These are phyloP conservation scores for Seira musarum DNA, from an alignment of 2,888 invertebrate genomes.

Conservation along the genomic window DNA sequence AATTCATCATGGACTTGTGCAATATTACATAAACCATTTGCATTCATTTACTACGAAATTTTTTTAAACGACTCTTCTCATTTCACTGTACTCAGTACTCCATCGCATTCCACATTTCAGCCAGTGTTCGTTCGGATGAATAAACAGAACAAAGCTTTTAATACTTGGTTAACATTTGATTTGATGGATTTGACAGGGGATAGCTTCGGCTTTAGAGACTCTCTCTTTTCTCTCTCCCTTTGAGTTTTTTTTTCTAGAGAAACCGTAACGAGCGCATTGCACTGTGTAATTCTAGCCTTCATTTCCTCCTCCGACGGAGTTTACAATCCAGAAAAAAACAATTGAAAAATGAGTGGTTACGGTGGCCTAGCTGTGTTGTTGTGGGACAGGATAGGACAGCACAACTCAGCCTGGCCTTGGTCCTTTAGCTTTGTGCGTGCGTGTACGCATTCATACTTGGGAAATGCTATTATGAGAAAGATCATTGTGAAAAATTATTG, in stretches of 20 bases:
- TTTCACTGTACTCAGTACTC: not conserved
- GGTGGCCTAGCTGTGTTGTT: slow-evolving; percentile 16
- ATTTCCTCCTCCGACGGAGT: slow-evolving; percentile 43
- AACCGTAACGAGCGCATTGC: slow-evolving; percentile 17
- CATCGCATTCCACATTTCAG: not conserved
- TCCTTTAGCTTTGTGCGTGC: slow-evolving; percentile 1
- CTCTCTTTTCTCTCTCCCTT: not conserved
- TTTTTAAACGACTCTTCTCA: slow-evolving; percentile 13
- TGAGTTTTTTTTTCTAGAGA: slow-evolving; percentile 1
- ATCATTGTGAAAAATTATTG: slow-evolving; percentile 21
- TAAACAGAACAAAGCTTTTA: slow-evolving; percentile 7
- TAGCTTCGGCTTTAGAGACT: not conserved
- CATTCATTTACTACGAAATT: slow-evolving; percentile 42
- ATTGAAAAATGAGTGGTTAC: slow-evolving; percentile 37
- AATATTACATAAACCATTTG: slow-evolving; percentile 39
- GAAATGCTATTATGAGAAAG: slow-evolving; percentile 17
- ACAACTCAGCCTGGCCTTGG: not conserved
- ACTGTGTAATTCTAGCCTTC: slow-evolving; percentile 47
- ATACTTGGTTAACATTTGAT: slow-evolving; percentile 33
- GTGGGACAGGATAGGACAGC: not conserved
- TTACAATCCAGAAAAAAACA: slow-evolving; percentile 47
- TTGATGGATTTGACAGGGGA: slow-evolving; percentile 33
- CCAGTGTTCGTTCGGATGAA: not conserved
- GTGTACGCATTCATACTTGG: slow-evolving; percentile 1
- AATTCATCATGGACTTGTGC: slow-evolving; percentile 32